Evolutionary conservation across 30 jellyfish, hydroid and myxozoan species (phyloP), one percentile per base, ranked within the genome.

Genomic region (Aurelia aurita complex sp. Pacific): DNA sequence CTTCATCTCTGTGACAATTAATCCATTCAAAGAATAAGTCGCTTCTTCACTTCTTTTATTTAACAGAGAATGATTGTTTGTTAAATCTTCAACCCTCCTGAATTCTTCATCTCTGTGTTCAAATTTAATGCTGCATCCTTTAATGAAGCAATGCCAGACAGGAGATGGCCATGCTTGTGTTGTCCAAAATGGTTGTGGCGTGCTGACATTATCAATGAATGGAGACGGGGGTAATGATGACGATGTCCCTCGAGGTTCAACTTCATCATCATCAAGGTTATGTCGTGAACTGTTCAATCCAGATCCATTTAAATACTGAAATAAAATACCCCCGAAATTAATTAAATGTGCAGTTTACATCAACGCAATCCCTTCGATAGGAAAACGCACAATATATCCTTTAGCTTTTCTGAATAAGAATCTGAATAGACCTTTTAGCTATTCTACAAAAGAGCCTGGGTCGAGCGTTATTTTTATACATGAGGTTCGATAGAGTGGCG

Each of bases 111-210:
- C 96, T 50, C 67, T 82, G 29, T 73, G 67, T 34, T 94, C 98
- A 74, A 94, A 88, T 75, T 80, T 83, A 38, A 94, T 76, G 74
- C 75, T 42, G 38, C 97, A 88, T 10, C 98, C 98, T 89, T 89
- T 89, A 61, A 94, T 80, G 96, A 94, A 94, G 55, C 98, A 94
- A 71, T 89, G 93, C 98, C 98, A 94, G 76, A 89, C 96, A 55
- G 98, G 98, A 35, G 98, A 73, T 2, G 98, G 98, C 98, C 98
- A 94, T 32, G 90, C 92, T 72, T 88, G 97, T 19, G 98, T 79
- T 10, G 97, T 96, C 94, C 97, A 94, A 79, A 88, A 94, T 6
- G 98, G 95, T 55, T 73, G 90, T 7, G 98, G 98, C 0, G 98
- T 94, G 75, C 92, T 96, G 18, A 94, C 91, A 73, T 88, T 94